Evolutionary conservation across 2,113 vertebrate species (phyloP), one percentile per base, ranked within the genome.

Genomic region (Chloebia gouldiae): DNA sequence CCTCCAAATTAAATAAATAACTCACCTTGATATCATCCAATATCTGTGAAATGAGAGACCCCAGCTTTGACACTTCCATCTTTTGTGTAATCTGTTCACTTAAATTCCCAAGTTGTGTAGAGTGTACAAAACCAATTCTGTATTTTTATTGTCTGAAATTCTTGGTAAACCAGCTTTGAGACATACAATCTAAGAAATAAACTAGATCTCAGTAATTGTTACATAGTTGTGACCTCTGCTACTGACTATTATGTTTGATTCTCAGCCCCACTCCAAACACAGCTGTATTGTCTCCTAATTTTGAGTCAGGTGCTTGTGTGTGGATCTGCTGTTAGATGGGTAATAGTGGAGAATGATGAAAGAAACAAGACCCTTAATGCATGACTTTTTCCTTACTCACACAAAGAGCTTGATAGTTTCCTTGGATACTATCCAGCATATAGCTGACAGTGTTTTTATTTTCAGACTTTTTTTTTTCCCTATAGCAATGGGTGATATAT

Each of bases 361-460:
- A 80, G 54, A 95, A 87, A 63, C 15, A 17, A 90, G 81, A 49
- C 17, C 18, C 30, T 87, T 77, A 82, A 47, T 66, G 39, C 39
- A 23, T 20, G 15, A 80, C 33, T 86, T 33, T 78, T 91, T 35
- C 37, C 50, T 47, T 85, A 57, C 24, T 54, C 64, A 59, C 57
- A 92, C 54, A 80, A 86, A 61, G 31, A 93, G 23, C 28, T 80
- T 83, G 50, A 47, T 78, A 51, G 63, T 93, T 95, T 92, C 87
- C 90, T 83, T 94, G 84, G 93, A 94, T 93, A 91, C 75, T 70
- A 69, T 86, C 71, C 81, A 94, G 54, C 19, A 49, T 10, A 9
- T 30, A 50, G 63, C 33, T 81, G 79, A 63, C 14, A 42, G 21
- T 49, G 69, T 10, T 85, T 81, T 91, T 66, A 28, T 86, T 93